phyloP scores from a whole-genome alignment of 2,113 vertebrate genomes.

The Atlantisia rogersi region DNA sequence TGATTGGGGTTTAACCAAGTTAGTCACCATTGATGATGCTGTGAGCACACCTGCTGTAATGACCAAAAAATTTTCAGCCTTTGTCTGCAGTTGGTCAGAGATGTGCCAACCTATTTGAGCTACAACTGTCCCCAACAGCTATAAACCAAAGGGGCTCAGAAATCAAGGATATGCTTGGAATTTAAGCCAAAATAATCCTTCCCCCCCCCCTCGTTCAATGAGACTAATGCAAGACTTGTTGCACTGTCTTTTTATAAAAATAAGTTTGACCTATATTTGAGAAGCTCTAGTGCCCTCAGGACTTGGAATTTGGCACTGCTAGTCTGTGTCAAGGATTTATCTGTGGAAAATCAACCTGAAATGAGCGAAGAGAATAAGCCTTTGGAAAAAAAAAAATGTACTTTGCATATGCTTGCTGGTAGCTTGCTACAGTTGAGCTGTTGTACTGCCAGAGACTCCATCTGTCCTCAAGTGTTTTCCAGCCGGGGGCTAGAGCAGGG shows the following conservation, averaged over 20 bases:
- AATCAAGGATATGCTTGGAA: not conserved
- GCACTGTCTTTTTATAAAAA: not conserved
- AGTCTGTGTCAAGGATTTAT: conserved; percentile 19
- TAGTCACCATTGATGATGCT: not conserved
- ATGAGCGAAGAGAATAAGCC: not conserved
- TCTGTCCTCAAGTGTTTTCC: conserved; percentile 33
- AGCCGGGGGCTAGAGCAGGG: not conserved
- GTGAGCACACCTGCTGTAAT: not conserved
- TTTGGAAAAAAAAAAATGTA: not conserved
- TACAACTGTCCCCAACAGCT: not conserved
- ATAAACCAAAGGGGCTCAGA: not conserved
- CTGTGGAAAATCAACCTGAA: not conserved
- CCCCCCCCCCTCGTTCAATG: too few species aligned
- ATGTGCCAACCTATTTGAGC: not conserved
- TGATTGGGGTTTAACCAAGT: not conserved
- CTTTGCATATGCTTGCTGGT: conserved; percentile 16
- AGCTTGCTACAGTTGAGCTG: conserved; percentile 20
- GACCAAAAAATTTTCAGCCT: not conserved
- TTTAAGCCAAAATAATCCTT: not conserved
- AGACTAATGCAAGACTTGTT: not conserved
- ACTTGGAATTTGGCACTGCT: conserved; percentile 18
- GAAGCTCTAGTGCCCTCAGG: not conserved
- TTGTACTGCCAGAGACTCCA: conserved; percentile 37
- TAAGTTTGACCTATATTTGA: conserved; percentile 6
- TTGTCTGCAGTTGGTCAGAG: not conserved